These are phyloP conservation scores for Phylloscopus collybita DNA, from an alignment of 2,797 vertebrate genomes.

Conservation along the genomic window DNA sequence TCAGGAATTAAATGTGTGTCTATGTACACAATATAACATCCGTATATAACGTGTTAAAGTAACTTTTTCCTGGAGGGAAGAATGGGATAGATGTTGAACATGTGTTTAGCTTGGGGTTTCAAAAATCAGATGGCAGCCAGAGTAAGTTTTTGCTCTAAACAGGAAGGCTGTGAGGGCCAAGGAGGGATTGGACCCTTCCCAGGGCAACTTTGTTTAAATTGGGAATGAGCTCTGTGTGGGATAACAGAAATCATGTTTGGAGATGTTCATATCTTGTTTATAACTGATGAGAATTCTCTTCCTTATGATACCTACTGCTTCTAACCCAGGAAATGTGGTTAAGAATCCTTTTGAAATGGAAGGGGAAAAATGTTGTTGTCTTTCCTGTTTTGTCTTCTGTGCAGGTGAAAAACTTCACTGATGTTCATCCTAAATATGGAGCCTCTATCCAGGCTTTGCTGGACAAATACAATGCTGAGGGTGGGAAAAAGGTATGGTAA, in stretches of 20 bases:
- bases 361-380: background rate
- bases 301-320: background rate
- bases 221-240: background rate
- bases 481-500: slow-evolving; percentile 77
- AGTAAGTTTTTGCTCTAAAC: background rate
- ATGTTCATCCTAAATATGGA: slow-evolving; percentile 87
- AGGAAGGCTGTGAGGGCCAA: background rate
- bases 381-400: background rate
- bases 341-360: background rate
- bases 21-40: background rate
- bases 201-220: background rate
- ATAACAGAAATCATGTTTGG: background rate
- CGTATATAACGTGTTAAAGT: background rate
- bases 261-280: background rate
- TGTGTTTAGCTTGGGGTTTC: background rate
- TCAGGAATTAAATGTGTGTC: background rate
- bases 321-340: background rate
- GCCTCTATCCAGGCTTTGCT: slow-evolving; percentile 82
- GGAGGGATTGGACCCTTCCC: background rate
- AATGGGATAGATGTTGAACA: background rate
- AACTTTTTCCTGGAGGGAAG: background rate
- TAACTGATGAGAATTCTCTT: background rate
- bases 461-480: slow-evolving; percentile 83
- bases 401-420: slow-evolving; percentile 89
- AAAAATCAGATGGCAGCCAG: background rate